Conservation (phyloP, 2,113 vertebrate species). For the Tricholaema leucomelas region DNA sequence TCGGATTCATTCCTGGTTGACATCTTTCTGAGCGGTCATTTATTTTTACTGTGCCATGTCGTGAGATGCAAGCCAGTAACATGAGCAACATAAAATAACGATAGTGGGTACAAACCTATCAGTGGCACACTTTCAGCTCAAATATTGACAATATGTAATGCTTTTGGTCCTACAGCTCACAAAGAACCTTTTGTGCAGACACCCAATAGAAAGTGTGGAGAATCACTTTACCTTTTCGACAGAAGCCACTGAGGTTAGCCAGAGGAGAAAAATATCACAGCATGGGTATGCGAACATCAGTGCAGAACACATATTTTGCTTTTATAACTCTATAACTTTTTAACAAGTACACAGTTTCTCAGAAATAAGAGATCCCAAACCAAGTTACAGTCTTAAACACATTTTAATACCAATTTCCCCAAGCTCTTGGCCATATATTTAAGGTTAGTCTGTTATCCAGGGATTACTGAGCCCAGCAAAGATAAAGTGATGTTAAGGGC, state of each 20-base stretch:
- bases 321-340: background rate
- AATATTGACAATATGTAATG: conserved; percentile 52
- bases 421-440: background rate
- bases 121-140: conserved; percentile 50
- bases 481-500: background rate
- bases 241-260: conserved; percentile 11
- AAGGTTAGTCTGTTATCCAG: background rate
- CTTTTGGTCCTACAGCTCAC: conserved; percentile 17
- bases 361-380: background rate
- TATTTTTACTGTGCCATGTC: background rate
- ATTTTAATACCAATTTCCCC: background rate
- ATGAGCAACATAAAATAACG: background rate
- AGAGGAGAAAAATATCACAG: background rate
- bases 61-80: background rate
- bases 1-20: background rate
- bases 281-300: conserved; percentile 15
- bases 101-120: conserved; percentile 28
- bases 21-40: background rate
- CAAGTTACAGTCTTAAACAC: background rate
- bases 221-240: conserved; percentile 2
- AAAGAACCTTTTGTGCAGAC: conserved; percentile 42
- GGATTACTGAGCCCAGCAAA: background rate
- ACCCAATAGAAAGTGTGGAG: background rate
- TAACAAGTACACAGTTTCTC: background rate
- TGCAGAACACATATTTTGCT: conserved; percentile 11